Conservation (phyloP, 2,113 vertebrate genomes). For the Triplophysa tibetana region DNA sequence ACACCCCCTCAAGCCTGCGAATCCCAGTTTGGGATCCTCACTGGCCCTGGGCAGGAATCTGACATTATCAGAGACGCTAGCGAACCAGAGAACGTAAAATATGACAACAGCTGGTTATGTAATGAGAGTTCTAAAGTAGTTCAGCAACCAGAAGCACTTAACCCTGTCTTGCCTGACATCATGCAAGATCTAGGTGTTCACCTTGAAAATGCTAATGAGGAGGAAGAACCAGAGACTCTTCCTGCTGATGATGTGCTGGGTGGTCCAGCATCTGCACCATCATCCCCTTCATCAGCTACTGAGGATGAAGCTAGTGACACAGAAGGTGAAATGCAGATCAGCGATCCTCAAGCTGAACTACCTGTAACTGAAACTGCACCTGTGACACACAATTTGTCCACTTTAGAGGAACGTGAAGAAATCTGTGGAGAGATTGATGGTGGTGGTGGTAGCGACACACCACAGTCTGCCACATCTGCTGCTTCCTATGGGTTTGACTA, state of each 20-base stretch:
- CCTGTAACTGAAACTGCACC: slow-evolving; percentile 44
- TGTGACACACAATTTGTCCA: slow-evolving; percentile 58
- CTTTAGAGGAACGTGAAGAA: slow-evolving; percentile 65
- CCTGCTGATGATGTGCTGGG: slow-evolving; percentile 70
- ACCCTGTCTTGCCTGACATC: slow-evolving; percentile 49
- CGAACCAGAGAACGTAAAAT: slow-evolving; percentile 76
- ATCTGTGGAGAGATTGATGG: slow-evolving; percentile 21
- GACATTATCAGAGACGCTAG: slow-evolving; percentile 77
- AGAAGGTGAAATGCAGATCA: slow-evolving; percentile 73
- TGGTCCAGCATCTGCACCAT: slow-evolving; percentile 65
- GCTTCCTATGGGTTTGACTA: slow-evolving; percentile 74
- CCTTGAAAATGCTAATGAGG: slow-evolving; percentile 54
- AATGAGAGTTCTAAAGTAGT: slow-evolving; percentile 62
- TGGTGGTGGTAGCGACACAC: slow-evolving; percentile 64
- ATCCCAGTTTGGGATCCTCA: slow-evolving; percentile 73
- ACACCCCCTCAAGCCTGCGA: slow-evolving; percentile 53
- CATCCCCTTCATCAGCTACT: slow-evolving; percentile 69
- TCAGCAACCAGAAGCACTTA: slow-evolving; percentile 35
- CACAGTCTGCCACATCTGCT: slow-evolving; percentile 70
- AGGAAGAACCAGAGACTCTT: slow-evolving; percentile 65
- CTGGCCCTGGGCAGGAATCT: slow-evolving; percentile 68
- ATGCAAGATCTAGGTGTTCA: slow-evolving; percentile 65
- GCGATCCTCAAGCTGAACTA: slow-evolving; percentile 52
- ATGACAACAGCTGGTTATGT: slow-evolving; percentile 67
- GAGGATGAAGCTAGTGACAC: slow-evolving; percentile 77